Evolutionary conservation across 2,797 vertebrate species (phyloP).

Genomic region (Mionectes olivaceus): DNA sequence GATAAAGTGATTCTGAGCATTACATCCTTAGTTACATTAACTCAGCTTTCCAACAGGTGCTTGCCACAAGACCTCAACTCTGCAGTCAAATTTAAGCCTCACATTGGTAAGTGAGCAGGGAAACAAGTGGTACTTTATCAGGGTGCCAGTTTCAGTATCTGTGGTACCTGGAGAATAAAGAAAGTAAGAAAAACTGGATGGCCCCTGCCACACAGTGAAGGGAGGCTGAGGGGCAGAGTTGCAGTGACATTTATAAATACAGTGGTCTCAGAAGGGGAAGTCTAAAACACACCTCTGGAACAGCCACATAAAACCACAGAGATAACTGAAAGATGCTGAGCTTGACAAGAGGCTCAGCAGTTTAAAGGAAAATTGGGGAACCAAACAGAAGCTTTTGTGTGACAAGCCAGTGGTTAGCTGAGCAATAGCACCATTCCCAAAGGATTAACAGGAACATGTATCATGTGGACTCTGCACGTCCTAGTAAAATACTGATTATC

Average conservation of each 20-base stretch:
- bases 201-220: background rate
- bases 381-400: background rate
- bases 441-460: background rate
- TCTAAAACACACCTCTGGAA: background rate
- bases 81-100: background rate
- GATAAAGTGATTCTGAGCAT: background rate
- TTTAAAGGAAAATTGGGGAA: background rate
- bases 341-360: background rate
- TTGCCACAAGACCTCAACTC: background rate
- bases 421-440: background rate
- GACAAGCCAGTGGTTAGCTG: background rate
- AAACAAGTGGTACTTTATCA: background rate
- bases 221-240: background rate
- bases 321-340: background rate
- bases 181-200: background rate
- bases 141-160: background rate
- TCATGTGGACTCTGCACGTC: background rate
- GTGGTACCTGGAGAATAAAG: background rate
- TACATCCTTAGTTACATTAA: slow-evolving; percentile 5
- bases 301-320: background rate
- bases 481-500: background rate
- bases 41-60: background rate
- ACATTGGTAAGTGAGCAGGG: background rate
- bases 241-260: background rate
- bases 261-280: background rate